phyloP scores from a whole-genome alignment of 2,888 invertebrate species.

The Drosophila nr. perissopoda region DNA sequence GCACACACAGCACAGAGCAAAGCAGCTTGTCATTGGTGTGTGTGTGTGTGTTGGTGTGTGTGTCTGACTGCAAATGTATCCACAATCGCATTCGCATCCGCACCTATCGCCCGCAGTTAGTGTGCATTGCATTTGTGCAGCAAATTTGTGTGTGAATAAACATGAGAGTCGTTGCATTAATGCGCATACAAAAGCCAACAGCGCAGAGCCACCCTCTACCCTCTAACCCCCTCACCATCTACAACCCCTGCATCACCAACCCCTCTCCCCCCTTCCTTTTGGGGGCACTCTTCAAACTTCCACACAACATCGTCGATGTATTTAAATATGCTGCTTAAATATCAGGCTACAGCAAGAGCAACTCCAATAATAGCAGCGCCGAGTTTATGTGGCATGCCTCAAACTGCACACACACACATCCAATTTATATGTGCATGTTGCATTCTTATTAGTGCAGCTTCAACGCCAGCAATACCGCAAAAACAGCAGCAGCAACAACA shows the following conservation, averaged over 20 bases:
- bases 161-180: slow-evolving; percentile 78
- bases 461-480: slow-evolving; percentile 54
- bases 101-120: slow-evolving; percentile 61
- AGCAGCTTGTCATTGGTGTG: slow-evolving; percentile 37
- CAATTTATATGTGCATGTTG: slow-evolving; percentile 33
- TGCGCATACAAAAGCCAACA: slow-evolving; percentile 76
- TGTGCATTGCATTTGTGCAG: slow-evolving; percentile 67
- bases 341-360: slow-evolving; percentile 42
- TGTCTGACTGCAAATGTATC: slow-evolving; percentile 53
- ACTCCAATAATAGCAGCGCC: slow-evolving; percentile 44
- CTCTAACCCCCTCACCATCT: background rate
- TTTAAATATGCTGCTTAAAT: slow-evolving; percentile 67
- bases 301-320: slow-evolving; percentile 50
- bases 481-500: slow-evolving; percentile 26
- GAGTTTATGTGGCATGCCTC: slow-evolving; percentile 74
- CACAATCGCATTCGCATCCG: slow-evolving; percentile 12
- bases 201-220: slow-evolving; percentile 19
- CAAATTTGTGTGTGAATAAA: slow-evolving; percentile 78
- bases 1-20: background rate
- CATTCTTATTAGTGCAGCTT: slow-evolving; percentile 67
- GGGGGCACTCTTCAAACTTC: slow-evolving; percentile 22
- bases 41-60: slow-evolving; percentile 2
- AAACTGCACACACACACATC: slow-evolving; percentile 44
- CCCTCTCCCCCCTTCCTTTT: background rate
- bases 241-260: background rate